Evolutionary conservation across 2,888 invertebrate species (phyloP).

Genomic region (Athalia circularis): DNA sequence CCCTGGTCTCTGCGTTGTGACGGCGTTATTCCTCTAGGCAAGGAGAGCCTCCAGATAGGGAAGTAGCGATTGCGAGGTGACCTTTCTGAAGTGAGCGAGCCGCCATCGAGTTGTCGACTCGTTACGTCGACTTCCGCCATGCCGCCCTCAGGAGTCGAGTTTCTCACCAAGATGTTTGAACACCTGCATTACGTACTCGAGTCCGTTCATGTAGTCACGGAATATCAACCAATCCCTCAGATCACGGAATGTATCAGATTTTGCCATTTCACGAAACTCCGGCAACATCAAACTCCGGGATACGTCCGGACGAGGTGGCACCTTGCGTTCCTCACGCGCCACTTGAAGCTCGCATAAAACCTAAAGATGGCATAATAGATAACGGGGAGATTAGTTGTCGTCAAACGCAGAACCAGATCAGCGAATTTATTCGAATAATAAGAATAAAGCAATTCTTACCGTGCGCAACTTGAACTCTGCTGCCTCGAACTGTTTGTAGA

Average conservation of each 20-base stretch:
- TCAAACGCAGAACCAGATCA: background rate
- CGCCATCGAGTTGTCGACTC: conserved; percentile 59
- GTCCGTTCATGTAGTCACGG: conserved; percentile 79
- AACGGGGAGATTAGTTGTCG: background rate
- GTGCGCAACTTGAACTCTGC: conserved; percentile 79
- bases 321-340: conserved; percentile 73
- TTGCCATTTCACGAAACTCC: conserved; percentile 66
- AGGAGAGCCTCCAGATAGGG: conserved; percentile 55
- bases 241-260: conserved; percentile 71
- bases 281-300: conserved; percentile 73
- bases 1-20: background rate
- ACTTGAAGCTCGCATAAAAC: conserved; percentile 83
- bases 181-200: conserved; percentile 77
- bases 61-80: conserved; percentile 46
- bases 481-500: conserved; percentile 76
- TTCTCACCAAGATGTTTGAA: conserved; percentile 71
- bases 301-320: conserved; percentile 70
- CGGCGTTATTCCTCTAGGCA: conserved; percentile 1
- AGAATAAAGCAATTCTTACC: conserved; percentile 67
- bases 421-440: no score
- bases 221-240: conserved; percentile 80
- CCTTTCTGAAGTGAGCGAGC: conserved; percentile 61
- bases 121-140: conserved; percentile 64
- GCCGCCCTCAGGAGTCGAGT: conserved; percentile 67
- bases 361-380: conserved; percentile 62